Percentiles rank a stretch among this genome's conserved stretches.
These are phyloP conservation scores for Ernsta delagoae DNA, from an alignment of 2,888 invertebrate genomes.

Conservation along the genomic window DNA sequence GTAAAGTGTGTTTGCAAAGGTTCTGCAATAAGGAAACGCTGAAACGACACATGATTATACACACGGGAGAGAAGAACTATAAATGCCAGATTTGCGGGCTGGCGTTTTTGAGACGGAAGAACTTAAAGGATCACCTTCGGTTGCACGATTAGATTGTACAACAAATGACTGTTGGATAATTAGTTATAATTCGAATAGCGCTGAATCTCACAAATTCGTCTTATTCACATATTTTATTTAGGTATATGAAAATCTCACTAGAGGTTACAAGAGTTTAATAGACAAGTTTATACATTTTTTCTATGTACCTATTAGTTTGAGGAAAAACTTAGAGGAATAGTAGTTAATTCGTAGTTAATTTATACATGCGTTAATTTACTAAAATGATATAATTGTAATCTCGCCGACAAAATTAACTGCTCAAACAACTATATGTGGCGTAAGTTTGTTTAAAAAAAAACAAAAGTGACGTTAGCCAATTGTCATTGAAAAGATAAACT, in stretches of 20 bases:
- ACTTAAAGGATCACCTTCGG: conserved; percentile 74
- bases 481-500: no score
- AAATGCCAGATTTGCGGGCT: conserved; percentile 78
- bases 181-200: neutral
- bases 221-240: no score
- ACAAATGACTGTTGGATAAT: neutral
- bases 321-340: no score
- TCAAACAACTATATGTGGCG: no score
- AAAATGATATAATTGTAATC: no score
- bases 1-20: conserved; percentile 79
- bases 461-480: no score
- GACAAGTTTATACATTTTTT: neutral
- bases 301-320: no score
- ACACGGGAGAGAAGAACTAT: conserved; percentile 78
- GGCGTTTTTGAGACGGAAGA: conserved; percentile 73
- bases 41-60: conserved; percentile 84
- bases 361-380: no score
- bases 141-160: conserved; percentile 64
- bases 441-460: no score
- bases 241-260: no score
- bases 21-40: conserved; percentile 83
- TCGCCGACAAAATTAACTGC: no score
- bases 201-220: neutral
- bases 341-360: no score
- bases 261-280: neutral